Evolutionary conservation across 1,140 invertebrate species (phyloP).

Genomic region (Holotrichia oblita): DNA sequence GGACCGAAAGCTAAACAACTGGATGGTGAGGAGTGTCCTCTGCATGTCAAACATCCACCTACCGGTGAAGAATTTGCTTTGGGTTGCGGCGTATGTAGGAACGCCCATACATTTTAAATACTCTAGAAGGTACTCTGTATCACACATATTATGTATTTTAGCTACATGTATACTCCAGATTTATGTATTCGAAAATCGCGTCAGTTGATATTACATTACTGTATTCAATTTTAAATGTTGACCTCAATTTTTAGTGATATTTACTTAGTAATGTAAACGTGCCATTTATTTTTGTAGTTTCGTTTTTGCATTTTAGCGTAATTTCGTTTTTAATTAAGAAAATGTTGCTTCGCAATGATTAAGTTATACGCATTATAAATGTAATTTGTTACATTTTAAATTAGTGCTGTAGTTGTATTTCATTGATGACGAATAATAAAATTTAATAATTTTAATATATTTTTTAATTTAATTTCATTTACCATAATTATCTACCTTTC

Average conservation of each 20-base stretch:
- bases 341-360: background rate
- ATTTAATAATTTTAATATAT: conserved; percentile 25
- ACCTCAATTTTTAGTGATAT: conserved; percentile 22
- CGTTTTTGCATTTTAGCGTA: background rate
- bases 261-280: conserved; percentile 10
- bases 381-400: conserved; percentile 21
- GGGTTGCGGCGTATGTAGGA: conserved; percentile 97
- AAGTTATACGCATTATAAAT: background rate
- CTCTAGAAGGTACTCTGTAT: conserved; percentile 10
- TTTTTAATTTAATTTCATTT: conserved; percentile 11
- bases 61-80: conserved; percentile 98
- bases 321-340: background rate
- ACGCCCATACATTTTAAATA: conserved; percentile 91
- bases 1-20: conserved; percentile 91
- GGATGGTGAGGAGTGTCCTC: conserved; percentile 93
- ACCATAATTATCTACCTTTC: background rate
- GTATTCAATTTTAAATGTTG: background rate
- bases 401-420: background rate
- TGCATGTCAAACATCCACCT: conserved; percentile 94
- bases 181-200: background rate
- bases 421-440: conserved; percentile 25
- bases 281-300: conserved; percentile 26
- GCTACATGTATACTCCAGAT: background rate
- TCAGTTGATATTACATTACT: conserved; percentile 12
- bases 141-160: background rate